Evolutionary conservation across 2,888 invertebrate species (phyloP).

Genomic region (Orthosia gothica): DNA sequence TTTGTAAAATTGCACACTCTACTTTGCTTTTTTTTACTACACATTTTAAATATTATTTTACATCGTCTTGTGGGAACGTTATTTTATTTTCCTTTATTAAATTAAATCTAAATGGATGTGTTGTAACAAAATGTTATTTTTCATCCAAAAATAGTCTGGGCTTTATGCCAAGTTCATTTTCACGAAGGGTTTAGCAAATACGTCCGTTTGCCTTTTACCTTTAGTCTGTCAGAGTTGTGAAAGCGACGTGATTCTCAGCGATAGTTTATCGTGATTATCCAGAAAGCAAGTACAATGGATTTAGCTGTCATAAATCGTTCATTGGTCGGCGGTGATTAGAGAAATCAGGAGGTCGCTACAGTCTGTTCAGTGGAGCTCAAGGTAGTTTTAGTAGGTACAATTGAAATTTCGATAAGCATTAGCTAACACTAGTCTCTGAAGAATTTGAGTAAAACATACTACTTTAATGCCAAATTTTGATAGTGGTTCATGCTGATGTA

Average conservation of each 20-base stretch:
- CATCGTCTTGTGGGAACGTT: constrained; percentile 20
- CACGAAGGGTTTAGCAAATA: constrained; percentile 48
- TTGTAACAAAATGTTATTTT: constrained; percentile 31
- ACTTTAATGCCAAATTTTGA: too few relatives aligned
- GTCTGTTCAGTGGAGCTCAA: constrained; percentile 36
- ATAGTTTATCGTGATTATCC: constrained; percentile 63
- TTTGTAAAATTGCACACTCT: constrained; percentile 66
- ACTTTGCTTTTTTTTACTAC: constrained; percentile 51
- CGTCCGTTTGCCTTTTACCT: constrained; percentile 30
- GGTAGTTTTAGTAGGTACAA: constrained; percentile 6
- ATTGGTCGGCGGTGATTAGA: constrained; percentile 49
- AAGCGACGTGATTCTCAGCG: constrained; percentile 40
- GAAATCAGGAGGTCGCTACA: constrained; percentile 31
- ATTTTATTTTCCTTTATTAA: constrained; percentile 29
- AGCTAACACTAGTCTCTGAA: too few relatives aligned
- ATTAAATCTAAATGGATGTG: constrained; percentile 24
- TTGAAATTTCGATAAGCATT: constrained; percentile 6
- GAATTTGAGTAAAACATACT: too few relatives aligned
- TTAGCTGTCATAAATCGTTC: constrained; percentile 60
- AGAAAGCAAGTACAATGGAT: constrained; percentile 57
- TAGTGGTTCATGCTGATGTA: too few relatives aligned
- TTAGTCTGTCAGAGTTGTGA: constrained; percentile 28
- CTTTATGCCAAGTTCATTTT: constrained; percentile 48
- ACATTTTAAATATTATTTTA: constrained; percentile 47
- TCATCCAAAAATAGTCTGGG: constrained; percentile 27